Evolutionary conservation across 2,797 vertebrate species (phyloP).

Genomic region (Hemitrygon akajei): DNA sequence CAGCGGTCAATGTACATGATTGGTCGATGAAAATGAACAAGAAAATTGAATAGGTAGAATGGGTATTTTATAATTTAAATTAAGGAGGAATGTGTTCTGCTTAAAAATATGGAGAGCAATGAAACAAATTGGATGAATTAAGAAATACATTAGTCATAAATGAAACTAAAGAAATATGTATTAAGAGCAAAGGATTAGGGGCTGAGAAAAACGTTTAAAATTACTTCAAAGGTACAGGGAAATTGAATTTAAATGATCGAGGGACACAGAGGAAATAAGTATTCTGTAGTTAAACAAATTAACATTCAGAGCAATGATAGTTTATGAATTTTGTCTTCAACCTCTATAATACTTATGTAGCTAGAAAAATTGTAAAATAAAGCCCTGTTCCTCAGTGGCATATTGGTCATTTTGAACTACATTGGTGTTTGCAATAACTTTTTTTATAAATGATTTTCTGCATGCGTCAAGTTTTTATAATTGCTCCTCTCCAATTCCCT

Average conservation of each 20-base stretch:
- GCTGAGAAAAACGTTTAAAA: neutral
- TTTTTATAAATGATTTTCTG: neutral
- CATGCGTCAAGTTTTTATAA: neutral
- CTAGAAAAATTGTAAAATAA: neutral
- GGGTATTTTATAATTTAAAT: too few relatives aligned
- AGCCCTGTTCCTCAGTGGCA: neutral
- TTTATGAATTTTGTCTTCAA: neutral
- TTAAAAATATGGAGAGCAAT: neutral
- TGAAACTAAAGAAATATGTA: neutral
- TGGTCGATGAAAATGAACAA: neutral
- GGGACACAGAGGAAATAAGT: neutral
- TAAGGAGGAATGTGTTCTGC: too few relatives aligned
- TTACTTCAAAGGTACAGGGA: neutral
- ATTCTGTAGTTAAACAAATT: neutral
- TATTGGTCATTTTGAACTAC: neutral
- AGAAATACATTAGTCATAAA: neutral
- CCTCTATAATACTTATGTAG: neutral
- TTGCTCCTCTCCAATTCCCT: neutral
- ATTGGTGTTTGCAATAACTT: neutral
- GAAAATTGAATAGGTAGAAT: neutral
- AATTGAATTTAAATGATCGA: neutral
- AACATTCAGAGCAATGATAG: neutral
- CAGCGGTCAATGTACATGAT: too few relatives aligned
- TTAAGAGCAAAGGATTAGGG: neutral
- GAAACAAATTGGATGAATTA: neutral